phyloP scores from a whole-genome alignment of 1,140 invertebrate species.

The Panagrolaimus sp. region DNA sequence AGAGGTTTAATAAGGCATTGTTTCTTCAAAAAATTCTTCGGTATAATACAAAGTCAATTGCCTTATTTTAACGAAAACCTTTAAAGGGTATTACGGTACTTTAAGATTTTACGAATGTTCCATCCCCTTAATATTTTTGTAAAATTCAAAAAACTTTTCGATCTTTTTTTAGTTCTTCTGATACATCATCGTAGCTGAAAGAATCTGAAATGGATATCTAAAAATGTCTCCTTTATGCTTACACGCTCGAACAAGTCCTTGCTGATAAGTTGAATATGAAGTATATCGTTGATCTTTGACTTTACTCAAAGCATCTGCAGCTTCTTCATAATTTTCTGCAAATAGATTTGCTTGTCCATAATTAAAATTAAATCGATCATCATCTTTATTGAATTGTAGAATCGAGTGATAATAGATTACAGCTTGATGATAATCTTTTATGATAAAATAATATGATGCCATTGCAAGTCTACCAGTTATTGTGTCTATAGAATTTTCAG shows the following conservation, averaged over 20 bases:
- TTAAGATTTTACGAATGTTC: too few relatives aligned
- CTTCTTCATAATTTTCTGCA: constrained; percentile 84
- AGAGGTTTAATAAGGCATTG: too few relatives aligned
- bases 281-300: constrained; percentile 25
- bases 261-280: constrained; percentile 21
- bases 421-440: constrained; percentile 68
- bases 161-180: too few relatives aligned
- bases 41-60: too few relatives aligned
- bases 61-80: too few relatives aligned
- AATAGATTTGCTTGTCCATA: constrained; percentile 89
- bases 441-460: constrained; percentile 89
- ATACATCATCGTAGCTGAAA: too few relatives aligned
- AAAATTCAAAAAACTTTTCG: too few relatives aligned
- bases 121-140: too few relatives aligned
- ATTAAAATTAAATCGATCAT: constrained; percentile 95
- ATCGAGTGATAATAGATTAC: constrained; percentile 92
- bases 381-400: constrained; percentile 83
- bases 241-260: constrained; percentile 38
- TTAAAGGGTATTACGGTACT: too few relatives aligned
- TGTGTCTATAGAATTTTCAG: constrained; percentile 47
- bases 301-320: constrained; percentile 69
- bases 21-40: too few relatives aligned
- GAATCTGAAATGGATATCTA: too few relatives aligned
- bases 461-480: constrained; percentile 83
- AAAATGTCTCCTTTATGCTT: too few relatives aligned